These are phyloP conservation scores for Oxygymnocypris stewartii DNA, from an alignment of 2,113 vertebrate genomes.

Conservation along the genomic window DNA sequence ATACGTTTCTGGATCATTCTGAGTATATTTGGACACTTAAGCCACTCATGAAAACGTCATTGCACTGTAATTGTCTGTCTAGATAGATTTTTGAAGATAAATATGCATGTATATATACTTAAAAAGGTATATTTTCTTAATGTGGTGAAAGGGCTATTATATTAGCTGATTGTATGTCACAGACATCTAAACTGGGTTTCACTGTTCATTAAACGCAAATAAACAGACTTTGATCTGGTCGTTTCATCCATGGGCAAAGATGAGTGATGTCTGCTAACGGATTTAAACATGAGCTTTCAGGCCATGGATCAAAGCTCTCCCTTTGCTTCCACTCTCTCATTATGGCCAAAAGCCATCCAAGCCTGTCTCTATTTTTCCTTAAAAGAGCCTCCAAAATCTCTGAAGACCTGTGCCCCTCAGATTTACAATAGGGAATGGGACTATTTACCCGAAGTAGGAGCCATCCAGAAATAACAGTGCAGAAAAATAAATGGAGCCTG, in stretches of 20 bases:
- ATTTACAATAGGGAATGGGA: constrained; percentile 78
- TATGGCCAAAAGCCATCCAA: constrained; percentile 76
- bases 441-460: constrained; percentile 74
- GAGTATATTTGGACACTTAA: neutral
- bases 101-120: neutral
- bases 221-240: constrained; percentile 35
- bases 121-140: neutral
- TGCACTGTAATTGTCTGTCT: neutral
- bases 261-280: constrained; percentile 76
- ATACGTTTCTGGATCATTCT: constrained; percentile 26
- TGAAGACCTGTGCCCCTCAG: constrained; percentile 78
- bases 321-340: constrained; percentile 78
- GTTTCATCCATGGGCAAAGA: constrained; percentile 27
- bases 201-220: constrained; percentile 47
- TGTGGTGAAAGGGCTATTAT: neutral
- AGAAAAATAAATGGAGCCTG: constrained; percentile 80
- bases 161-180: neutral
- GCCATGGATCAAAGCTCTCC: constrained; percentile 77
- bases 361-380: constrained; percentile 76
- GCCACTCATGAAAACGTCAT: neutral
- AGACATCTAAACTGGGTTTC: constrained; percentile 41
- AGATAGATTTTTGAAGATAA: neutral
- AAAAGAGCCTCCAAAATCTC: constrained; percentile 73
- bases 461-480: constrained; percentile 81
- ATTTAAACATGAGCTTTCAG: constrained; percentile 79